Evolutionary conservation across 1,140 invertebrate genomes (phyloP).

Genomic region (Bombus polaris): DNA sequence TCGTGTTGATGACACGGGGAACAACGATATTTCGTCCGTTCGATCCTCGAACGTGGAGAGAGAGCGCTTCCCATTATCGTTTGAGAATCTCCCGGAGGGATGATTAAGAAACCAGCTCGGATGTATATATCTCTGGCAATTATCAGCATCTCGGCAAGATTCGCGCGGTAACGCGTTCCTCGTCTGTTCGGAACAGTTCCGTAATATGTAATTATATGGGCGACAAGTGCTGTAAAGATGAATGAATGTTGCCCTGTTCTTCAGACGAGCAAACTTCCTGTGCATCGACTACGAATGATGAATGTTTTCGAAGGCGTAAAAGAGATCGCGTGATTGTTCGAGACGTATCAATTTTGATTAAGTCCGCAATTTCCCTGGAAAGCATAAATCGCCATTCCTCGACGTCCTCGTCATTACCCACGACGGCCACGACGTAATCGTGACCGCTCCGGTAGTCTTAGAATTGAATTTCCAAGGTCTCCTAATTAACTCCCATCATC

Average conservation of each 20-base stretch:
- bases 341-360: not conserved
- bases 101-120: conserved; percentile 9
- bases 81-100: not conserved
- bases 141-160: conserved; percentile 13
- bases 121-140: conserved; percentile 20
- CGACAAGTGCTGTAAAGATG: conserved; percentile 29
- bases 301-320: not conserved
- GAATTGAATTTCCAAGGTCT: conserved; percentile 11
- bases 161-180: not conserved
- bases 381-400: too few relatives aligned
- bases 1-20: not conserved
- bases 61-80: not conserved
- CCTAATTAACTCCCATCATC: conserved; percentile 7
- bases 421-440: not conserved
- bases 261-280: not conserved
- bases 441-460: not conserved
- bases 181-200: conserved; percentile 26
- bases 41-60: not conserved
- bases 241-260: conserved; percentile 2
- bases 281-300: conserved; percentile 6
- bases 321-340: not conserved
- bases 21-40: not conserved
- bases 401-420: not conserved
- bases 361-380: not conserved
- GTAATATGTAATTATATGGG: conserved; percentile 49